Conservation (phyloP, 2,113 vertebrate genomes). For the Lontra canadensis region DNA sequence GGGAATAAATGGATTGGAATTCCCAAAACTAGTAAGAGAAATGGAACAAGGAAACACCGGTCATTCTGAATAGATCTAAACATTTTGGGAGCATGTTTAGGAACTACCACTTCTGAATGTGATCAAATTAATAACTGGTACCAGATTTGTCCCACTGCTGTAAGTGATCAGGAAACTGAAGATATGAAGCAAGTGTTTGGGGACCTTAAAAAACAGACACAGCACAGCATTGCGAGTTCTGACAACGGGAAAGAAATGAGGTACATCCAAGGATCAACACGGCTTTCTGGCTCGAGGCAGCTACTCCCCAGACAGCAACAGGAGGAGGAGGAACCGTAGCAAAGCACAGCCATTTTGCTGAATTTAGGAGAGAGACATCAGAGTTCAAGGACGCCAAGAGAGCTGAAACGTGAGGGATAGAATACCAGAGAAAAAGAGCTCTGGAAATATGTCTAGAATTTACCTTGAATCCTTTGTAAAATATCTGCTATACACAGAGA, state of each 20-base stretch:
- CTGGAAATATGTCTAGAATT: not conserved
- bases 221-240: not conserved
- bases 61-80: not conserved
- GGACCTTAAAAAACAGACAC: not conserved
- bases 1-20: not conserved
- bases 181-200: not conserved
- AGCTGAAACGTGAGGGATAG: not conserved
- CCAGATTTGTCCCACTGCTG: not conserved
- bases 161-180: not conserved
- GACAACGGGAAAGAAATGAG: not conserved
- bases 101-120: not conserved
- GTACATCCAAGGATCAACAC: not conserved
- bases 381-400: not conserved
- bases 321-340: not conserved
- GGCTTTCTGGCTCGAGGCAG: not conserved
- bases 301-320: not conserved
- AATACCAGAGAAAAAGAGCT: not conserved
- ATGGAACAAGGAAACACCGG: not conserved
- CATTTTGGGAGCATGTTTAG: not conserved
- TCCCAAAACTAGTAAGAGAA: not conserved
- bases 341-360: not conserved
- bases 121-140: not conserved
- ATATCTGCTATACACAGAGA: not conserved
- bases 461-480: not conserved
- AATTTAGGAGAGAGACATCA: not conserved